Evolutionary conservation across 2,888 invertebrate species (phyloP), one percentile per base, ranked within the genome.

Genomic region (Andrena minutula): DNA sequence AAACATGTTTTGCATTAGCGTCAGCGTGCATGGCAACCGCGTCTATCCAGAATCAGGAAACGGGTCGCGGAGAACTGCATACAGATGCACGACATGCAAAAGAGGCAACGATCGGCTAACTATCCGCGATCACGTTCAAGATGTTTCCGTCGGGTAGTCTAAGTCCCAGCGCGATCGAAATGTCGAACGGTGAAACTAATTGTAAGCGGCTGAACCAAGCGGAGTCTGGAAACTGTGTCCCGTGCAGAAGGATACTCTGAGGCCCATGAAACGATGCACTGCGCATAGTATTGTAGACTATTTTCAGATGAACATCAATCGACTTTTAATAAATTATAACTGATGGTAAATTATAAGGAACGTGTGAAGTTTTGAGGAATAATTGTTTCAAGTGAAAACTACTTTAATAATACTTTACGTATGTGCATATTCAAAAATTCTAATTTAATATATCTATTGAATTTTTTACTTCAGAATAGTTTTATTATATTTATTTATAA

Each of bases 161-260:
- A 30, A 28, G 49, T 65, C 60, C 60, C n/a, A 26, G 8, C 23
- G 49, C n/a, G 30, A 76, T 64, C 75, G 49, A 81, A 82, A 82
- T 76, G 60, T 81, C 81, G 82, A 81, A 71, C 56, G 75, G 72
- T 82, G 81, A 81, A 81, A 76, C 79, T 41, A 16, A 41, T 41
- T 41, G 41, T 70, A 47, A 32, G 56, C 41, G 41, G 75, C 32
- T 28, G 49, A 75, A 35, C 51, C 23, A 71, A 60, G 10, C 12
- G 53, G 53, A 64, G 41, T 32, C 51, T 65, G 65, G 75, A 70
- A 79, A 71, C 71, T 32, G 75, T 79, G 70, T 65, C 65, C 32
- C 49, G 41, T 30, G 49, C 47, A 51, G 51, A 35, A 30, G 26
- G 10, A 5, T 47, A 41, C 20, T 63, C 10, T 7, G 16, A 58